These are phyloP conservation scores for Nautilus pompilius DNA, from an alignment of 1,140 invertebrate genomes.

Conservation along the genomic window DNA sequence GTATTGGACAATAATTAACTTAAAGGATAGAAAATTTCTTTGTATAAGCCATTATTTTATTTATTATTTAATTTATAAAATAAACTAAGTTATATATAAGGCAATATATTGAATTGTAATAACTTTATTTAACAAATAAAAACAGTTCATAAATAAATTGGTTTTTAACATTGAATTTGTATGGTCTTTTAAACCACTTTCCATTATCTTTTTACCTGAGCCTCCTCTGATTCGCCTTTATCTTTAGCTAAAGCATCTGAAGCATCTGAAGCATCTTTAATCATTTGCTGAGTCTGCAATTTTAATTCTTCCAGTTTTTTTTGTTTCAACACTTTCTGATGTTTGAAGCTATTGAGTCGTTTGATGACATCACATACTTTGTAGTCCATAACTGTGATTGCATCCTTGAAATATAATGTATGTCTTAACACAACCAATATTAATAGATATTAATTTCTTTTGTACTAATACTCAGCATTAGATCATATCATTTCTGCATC, in stretches of 20 bases:
- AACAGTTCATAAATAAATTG: background rate
- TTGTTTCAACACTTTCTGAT: conserved; percentile 47
- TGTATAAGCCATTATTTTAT: background rate
- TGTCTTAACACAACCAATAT: no score
- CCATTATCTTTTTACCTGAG: conserved; percentile 33
- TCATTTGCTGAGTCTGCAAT: conserved; percentile 51
- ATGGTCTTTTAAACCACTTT: background rate
- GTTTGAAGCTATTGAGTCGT: conserved; percentile 45
- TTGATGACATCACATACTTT: conserved; percentile 54
- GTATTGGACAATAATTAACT: no score
- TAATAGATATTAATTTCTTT: no score
- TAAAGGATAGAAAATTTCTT: background rate
- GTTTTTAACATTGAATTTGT: background rate
- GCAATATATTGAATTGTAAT: background rate
- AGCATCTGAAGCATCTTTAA: no score
- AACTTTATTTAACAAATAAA: background rate
- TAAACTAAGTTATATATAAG: background rate
- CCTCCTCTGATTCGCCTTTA: conserved; percentile 51
- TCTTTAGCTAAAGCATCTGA: conserved; percentile 48
- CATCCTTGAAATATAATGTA: conserved; percentile 51
- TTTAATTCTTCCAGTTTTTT: conserved; percentile 49
- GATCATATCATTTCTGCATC: background rate
- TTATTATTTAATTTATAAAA: background rate
- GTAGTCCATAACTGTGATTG: conserved; percentile 53
- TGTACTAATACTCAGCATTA: background rate